Evolutionary conservation across 35 echinoderm and acorn worm species (phyloP).

Genomic region (Stichopus chloronotus): DNA sequence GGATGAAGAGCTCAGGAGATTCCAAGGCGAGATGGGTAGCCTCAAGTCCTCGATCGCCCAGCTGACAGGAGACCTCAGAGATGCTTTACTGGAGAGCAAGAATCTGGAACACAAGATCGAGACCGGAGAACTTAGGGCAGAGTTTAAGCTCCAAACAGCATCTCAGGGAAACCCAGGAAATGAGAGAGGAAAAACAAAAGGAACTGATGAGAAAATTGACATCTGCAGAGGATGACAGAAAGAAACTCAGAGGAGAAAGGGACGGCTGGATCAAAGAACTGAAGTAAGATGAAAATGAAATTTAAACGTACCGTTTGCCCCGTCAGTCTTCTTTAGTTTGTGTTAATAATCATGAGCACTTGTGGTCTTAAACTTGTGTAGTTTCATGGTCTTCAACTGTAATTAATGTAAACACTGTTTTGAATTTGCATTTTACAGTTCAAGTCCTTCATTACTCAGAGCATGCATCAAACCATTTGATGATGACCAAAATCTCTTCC

Average conservation of each 20-base stretch:
- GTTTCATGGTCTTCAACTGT: too few species aligned
- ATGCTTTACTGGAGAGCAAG: not conserved
- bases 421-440: too few species aligned
- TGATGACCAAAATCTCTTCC: too few species aligned
- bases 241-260: not conserved
- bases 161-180: not conserved
- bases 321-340: too few species aligned
- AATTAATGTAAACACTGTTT: too few species aligned
- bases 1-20: not conserved
- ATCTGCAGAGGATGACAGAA: not conserved
- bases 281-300: not conserved
- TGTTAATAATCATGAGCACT: too few species aligned
- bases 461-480: too few species aligned
- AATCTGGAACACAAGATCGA: slow-evolving; percentile 1
- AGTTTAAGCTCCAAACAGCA: slow-evolving; percentile 4
- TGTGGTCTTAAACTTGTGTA: too few species aligned
- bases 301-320: not conserved
- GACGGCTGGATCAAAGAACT: not conserved
- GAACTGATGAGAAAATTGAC: not conserved
- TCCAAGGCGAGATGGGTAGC: not conserved
- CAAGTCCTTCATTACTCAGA: too few species aligned
- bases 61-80: slow-evolving; percentile 14
- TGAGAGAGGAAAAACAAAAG: not conserved
- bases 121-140: slow-evolving; percentile 21
- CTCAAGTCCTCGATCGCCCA: slow-evolving; percentile 4